Conservation (phyloP, 2,888 invertebrate genomes). For the Parnassius glacialis region DNA sequence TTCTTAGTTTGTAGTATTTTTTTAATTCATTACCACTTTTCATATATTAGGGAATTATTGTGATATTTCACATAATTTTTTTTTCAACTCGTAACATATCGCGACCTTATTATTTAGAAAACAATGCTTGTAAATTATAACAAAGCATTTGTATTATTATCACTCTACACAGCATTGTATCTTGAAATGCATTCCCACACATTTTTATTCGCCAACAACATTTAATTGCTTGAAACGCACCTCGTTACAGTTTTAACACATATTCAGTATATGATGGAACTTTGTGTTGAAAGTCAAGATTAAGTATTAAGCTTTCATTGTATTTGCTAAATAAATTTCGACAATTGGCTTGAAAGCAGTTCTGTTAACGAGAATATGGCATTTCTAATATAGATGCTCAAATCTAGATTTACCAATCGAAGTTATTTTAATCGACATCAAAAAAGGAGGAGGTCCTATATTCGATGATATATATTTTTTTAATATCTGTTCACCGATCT, state of each 20-base stretch:
- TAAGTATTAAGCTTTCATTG: background rate
- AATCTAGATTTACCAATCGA: no score
- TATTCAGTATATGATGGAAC: conserved; percentile 9
- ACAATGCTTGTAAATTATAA: conserved; percentile 25
- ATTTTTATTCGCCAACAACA: conserved; percentile 18
- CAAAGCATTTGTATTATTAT: conserved; percentile 21
- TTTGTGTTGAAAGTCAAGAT: conserved; percentile 9
- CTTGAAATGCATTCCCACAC: conserved; percentile 24
- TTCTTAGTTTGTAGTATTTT: background rate
- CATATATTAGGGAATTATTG: background rate
- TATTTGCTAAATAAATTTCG: no score
- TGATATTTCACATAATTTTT: no score
- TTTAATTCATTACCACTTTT: no score
- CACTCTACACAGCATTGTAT: conserved; percentile 13
- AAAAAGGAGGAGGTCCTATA: no score
- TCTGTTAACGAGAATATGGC: no score
- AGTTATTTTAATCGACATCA: no score
- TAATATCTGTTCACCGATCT: no score
- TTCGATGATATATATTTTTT: no score
- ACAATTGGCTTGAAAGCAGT: no score
- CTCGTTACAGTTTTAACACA: conserved; percentile 20
- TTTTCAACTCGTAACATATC: conserved; percentile 3
- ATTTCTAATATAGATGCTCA: no score
- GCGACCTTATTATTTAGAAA: conserved; percentile 13
- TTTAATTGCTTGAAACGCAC: conserved; percentile 17